Conservation (phyloP, 1,140 invertebrate species). For the Lucilia cuprina region DNA sequence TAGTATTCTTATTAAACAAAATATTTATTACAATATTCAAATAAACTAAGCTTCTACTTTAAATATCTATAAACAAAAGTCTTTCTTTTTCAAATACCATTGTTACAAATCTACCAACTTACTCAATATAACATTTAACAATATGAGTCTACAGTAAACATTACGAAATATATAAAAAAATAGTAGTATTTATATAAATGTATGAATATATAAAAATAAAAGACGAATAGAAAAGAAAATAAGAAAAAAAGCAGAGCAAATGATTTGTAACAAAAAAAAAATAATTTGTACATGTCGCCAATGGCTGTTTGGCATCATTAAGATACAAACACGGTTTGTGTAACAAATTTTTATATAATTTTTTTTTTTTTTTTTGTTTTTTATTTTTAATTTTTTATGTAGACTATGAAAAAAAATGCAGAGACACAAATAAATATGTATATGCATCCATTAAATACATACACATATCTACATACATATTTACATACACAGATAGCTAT, state of each 20-base stretch:
- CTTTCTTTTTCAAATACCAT: too few relatives aligned
- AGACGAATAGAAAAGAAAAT: neutral
- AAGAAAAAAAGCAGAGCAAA: slow-evolving; percentile 13
- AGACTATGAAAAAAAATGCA: neutral
- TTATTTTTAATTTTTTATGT: neutral
- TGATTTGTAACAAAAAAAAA: slow-evolving; percentile 31
- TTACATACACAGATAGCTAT: too few relatives aligned
- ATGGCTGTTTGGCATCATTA: slow-evolving; percentile 35
- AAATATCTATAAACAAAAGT: too few relatives aligned
- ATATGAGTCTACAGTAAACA: too few relatives aligned
- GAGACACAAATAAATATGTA: slow-evolving; percentile 15
- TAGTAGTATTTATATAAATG: slow-evolving; percentile 18
- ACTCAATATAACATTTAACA: too few relatives aligned
- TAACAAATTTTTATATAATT: neutral
- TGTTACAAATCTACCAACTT: too few relatives aligned
- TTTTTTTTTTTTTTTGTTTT: neutral
- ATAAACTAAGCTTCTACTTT: too few relatives aligned
- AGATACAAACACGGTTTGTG: slow-evolving; percentile 26
- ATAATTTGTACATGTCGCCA: slow-evolving; percentile 35
- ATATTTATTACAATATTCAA: too few relatives aligned
- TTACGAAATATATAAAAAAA: neutral
- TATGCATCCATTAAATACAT: neutral
- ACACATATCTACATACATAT: neutral
- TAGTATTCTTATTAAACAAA: too few relatives aligned
- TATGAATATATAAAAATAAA: slow-evolving; percentile 19